Percentiles rank a stretch among this genome's conserved stretches.
Evolutionary conservation across 2,888 invertebrate species (phyloP).

Genomic region (Papilio gigon): DNA sequence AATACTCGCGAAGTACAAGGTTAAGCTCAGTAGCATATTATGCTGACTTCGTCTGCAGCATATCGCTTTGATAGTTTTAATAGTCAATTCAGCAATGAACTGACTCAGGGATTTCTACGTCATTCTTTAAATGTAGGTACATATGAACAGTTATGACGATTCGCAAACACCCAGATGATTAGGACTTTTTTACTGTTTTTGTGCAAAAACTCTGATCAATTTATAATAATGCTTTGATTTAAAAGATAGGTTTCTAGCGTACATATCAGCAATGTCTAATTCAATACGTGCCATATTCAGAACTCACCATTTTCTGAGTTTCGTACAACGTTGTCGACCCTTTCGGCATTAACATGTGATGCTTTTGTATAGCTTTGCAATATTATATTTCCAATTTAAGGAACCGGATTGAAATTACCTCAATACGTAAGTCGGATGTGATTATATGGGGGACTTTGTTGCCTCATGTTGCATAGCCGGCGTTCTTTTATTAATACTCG

Average conservation of each 20-base stretch:
- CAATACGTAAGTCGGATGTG: constrained; percentile 37
- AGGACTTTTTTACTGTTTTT: no score
- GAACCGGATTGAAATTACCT: constrained; percentile 40
- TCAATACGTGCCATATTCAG: no score
- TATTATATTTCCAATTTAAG: constrained; percentile 24
- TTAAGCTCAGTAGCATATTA: constrained; percentile 49
- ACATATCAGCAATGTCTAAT: no score
- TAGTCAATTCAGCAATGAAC: constrained; percentile 46
- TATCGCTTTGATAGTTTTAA: constrained; percentile 48
- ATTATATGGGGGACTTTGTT: constrained; percentile 33
- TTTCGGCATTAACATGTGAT: constrained; percentile 16
- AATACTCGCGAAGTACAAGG: constrained; percentile 38
- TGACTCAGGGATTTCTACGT: constrained; percentile 40
- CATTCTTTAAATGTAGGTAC: constrained; percentile 9
- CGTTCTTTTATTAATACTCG: constrained; percentile 63
- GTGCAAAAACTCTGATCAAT: no score
- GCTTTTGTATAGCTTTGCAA: constrained; percentile 20
- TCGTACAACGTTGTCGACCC: background rate
- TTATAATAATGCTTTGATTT: no score
- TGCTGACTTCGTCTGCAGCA: constrained; percentile 48
- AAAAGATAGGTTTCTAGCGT: no score
- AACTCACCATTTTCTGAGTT: no score
- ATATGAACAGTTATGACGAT: no score
- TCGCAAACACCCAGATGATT: no score
- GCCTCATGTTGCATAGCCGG: constrained; percentile 47